Evolutionary conservation across 2,888 invertebrate genomes (phyloP), one percentile per base, ranked within the genome.

Genomic region (Taphrorychus bicolor): DNA sequence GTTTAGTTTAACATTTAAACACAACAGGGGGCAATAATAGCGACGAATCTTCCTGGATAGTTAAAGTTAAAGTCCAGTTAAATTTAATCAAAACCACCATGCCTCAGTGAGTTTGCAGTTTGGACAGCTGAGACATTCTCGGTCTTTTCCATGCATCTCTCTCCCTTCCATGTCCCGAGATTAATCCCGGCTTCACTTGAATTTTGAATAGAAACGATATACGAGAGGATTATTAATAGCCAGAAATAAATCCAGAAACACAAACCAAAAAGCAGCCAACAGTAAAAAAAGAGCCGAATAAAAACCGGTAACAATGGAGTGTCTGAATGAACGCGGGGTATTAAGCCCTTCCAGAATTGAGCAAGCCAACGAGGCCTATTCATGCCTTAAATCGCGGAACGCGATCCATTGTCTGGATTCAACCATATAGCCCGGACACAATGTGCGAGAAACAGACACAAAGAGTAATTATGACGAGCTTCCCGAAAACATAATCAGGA

Each of bases 311-410:
- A 54, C 54, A 54, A 54, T 54, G 23, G 40, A 52, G 23, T 22
- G 9, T 52, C 2, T 23, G 52, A 52, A 52, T 22, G 21, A 11
- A 22, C n/a, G 9, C 32, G 40, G 32, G 24, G 17, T 40, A 54
- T 40, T 54, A 54, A 24, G 24, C 40, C 54, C 18, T 54, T 32
- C 40, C 52, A 22, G 21, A 52, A 52, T 22, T 52, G 52, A 52
- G 23, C 52, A 52, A 24, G 24, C 54, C 54, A 40, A 54, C 24
- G 11, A 54, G 40, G 54, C 53, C 17, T 54, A 22, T 52, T 52
- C 23, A 52, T 11, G 7, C 54, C 17, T 54, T 54, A 54, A 54
- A 54, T 54, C 54, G 54, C 14, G 40, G 54, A 40, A 54, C 54
- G 54, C 32, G 3, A 5, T n/a, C 16, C 32, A 54, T 54, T 54